Evolutionary conservation across 2,113 vertebrate species (phyloP).

Genomic region (Semnornis frantzii): DNA sequence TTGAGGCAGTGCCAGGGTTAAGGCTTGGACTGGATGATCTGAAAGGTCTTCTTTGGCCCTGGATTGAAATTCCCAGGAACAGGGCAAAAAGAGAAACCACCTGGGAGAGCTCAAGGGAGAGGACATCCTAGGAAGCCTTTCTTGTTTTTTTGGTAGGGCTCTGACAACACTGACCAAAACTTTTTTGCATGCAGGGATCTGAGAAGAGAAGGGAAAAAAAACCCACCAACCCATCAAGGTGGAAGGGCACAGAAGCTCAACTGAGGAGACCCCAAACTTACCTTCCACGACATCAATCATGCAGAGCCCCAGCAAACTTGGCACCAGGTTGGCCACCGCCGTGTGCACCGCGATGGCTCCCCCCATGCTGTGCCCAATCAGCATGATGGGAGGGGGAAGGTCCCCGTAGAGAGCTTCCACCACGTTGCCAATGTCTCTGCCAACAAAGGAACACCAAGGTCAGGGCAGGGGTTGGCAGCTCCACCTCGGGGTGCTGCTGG

Average conservation of each 20-base stretch:
- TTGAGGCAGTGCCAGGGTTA: too few relatives aligned
- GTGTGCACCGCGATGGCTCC: slow-evolving; percentile 97
- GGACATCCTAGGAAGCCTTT: too few relatives aligned
- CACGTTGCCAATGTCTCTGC: slow-evolving; percentile 93
- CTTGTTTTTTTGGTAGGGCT: too few relatives aligned
- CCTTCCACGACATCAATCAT: slow-evolving; percentile 99
- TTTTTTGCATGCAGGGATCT: too few relatives aligned
- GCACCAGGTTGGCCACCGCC: slow-evolving; percentile 85
- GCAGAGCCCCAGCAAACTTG: slow-evolving; percentile 92
- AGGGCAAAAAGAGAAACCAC: too few relatives aligned
- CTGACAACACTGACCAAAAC: too few relatives aligned
- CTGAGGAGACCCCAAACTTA: slow-evolving; percentile 12
- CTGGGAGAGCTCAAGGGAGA: too few relatives aligned
- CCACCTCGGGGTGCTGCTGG: neutral
- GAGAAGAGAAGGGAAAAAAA: too few relatives aligned
- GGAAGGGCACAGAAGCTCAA: neutral
- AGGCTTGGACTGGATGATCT: too few relatives aligned
- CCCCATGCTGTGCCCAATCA: slow-evolving; percentile 98
- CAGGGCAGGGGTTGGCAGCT: accelerated
- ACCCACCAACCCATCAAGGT: accelerated
- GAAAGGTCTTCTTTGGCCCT: too few relatives aligned
- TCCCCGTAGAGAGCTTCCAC: slow-evolving; percentile 93
- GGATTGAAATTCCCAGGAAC: too few relatives aligned
- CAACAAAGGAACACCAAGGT: neutral
- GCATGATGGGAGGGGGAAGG: slow-evolving; percentile 91